Evolutionary conservation across 2,888 invertebrate species (phyloP).

Genomic region (Ormia ochracea): DNA sequence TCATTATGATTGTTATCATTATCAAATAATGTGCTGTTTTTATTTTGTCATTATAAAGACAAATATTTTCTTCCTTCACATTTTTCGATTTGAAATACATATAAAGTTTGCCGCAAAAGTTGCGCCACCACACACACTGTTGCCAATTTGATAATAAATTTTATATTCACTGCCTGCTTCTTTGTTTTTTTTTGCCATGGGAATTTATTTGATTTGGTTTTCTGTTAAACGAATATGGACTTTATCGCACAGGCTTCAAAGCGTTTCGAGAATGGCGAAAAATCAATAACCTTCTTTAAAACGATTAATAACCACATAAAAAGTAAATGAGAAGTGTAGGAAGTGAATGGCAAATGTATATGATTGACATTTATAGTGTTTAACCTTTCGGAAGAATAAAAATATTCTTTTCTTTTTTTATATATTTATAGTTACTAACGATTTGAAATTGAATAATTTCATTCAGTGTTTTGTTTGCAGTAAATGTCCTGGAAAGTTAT

Average conservation of each 20-base stretch:
- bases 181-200: conserved; percentile 36
- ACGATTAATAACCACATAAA: conserved; percentile 40
- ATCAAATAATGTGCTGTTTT: conserved; percentile 9
- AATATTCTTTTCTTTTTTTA: too few relatives aligned
- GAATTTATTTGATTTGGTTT: conserved; percentile 53
- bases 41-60: not conserved
- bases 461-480: too few relatives aligned
- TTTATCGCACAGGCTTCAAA: not conserved
- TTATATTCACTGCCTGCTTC: not conserved
- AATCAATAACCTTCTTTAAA: conserved; percentile 37
- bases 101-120: conserved; percentile 21
- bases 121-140: conserved; percentile 5
- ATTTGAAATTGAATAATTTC: too few relatives aligned
- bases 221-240: not conserved
- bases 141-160: conserved; percentile 36
- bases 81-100: conserved; percentile 26
- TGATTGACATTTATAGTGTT: conserved; percentile 5
- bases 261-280: not conserved
- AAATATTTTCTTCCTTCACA: conserved; percentile 15
- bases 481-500: too few relatives aligned
- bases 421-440: too few relatives aligned
- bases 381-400: not conserved
- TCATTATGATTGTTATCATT: conserved; percentile 27
- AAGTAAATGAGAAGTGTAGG: conserved; percentile 47
- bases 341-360: conserved; percentile 43